A percentile compares a stretch with the other conserved stretches of the same genome.
These are phyloP conservation scores for Zosterops japonicus DNA, from an alignment of 2,113 vertebrate species.

Conservation along the genomic window DNA sequence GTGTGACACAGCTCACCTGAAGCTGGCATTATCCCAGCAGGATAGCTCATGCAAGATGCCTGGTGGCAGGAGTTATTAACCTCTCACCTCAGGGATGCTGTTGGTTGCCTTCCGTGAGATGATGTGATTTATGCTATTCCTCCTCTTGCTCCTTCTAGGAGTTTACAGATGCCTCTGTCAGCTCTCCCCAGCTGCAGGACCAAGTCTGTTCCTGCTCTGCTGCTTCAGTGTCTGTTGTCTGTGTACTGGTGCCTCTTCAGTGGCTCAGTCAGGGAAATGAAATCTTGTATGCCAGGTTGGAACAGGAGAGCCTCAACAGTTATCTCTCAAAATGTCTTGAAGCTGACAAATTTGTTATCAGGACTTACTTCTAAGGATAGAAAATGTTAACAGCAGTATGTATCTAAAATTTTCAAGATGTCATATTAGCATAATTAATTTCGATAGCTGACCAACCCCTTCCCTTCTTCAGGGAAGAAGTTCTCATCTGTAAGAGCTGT, in stretches of 20 bases:
- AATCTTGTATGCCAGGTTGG: neutral
- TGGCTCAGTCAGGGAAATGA: neutral
- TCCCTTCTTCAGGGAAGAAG: neutral
- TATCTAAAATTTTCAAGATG: neutral
- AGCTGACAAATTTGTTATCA: neutral
- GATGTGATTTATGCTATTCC: rapidly evolving
- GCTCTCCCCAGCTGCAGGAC: neutral
- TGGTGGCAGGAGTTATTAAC: neutral
- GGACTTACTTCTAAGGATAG: neutral
- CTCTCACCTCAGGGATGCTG: neutral
- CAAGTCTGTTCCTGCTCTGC: neutral
- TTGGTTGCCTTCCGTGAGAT: neutral
- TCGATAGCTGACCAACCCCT: neutral
- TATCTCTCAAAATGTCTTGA: neutral
- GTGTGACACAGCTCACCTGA: neutral
- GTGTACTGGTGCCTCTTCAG: neutral
- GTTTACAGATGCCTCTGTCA: neutral
- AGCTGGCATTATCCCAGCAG: neutral
- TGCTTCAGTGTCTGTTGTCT: neutral
- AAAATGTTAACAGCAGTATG: neutral
- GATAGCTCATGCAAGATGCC: neutral
- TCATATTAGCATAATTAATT: neutral
- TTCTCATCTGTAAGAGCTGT: neutral
- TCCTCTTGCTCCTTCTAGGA: neutral
- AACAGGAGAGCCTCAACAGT: neutral